phyloP scores from a whole-genome alignment of 2,888 invertebrate species.

The Zele albiditarsus region DNA sequence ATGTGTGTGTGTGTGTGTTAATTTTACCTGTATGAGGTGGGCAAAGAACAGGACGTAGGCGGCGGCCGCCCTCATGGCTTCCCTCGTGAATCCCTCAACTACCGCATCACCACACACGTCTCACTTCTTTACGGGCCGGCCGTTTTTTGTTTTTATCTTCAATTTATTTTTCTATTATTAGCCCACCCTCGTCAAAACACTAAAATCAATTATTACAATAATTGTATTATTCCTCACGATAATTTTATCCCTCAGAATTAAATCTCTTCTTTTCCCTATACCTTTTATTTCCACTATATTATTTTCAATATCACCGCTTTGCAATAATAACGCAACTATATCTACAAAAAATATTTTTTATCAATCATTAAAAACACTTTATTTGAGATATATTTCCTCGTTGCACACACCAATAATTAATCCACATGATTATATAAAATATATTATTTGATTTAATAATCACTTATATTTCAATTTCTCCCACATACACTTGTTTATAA shows the following conservation, averaged over 20 bases:
- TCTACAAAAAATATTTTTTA: background rate
- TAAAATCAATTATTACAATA: background rate
- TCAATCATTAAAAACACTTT: background rate
- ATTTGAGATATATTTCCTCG: constrained; percentile 8
- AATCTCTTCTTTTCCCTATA: background rate
- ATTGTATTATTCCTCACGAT: background rate
- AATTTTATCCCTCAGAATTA: background rate
- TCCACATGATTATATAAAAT: constrained; percentile 11
- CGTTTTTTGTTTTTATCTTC: constrained; percentile 8
- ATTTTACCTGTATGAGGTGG: constrained; percentile 71
- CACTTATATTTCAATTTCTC: background rate
- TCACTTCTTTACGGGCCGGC: constrained; percentile 52
- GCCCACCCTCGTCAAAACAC: background rate
- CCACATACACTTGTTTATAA: background rate
- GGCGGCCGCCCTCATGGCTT: constrained; percentile 73
- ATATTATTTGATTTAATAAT: background rate
- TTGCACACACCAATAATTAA: constrained; percentile 25
- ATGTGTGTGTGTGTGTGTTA: background rate
- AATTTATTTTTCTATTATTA: constrained; percentile 32
- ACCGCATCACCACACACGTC: constrained; percentile 72
- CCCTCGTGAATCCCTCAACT: constrained; percentile 71
- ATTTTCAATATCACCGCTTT: background rate
- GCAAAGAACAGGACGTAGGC: constrained; percentile 73
- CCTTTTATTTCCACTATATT: background rate
- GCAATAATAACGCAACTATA: background rate